These are phyloP conservation scores for Drosophila birchii DNA, from an alignment of 2,888 invertebrate species.

Conservation along the genomic window DNA sequence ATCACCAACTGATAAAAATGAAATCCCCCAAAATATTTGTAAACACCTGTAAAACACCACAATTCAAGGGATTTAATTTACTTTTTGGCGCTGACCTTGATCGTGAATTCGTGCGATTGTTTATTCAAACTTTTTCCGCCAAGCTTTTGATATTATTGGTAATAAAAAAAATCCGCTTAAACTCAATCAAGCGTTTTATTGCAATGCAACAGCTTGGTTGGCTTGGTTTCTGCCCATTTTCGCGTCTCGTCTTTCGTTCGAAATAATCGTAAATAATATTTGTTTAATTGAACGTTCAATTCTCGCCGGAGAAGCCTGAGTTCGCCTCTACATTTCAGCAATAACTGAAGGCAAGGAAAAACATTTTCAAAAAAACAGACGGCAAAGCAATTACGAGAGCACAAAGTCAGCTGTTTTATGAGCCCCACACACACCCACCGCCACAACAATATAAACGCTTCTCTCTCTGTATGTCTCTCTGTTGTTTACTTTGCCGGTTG, in stretches of 20 bases:
- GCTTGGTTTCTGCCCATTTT: slow-evolving; percentile 33
- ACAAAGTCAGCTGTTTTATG: slow-evolving; percentile 61
- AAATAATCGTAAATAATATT: slow-evolving; percentile 21
- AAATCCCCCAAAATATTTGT: slow-evolving; percentile 8
- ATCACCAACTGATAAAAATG: slow-evolving; percentile 49
- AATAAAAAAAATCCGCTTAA: slow-evolving; percentile 46
- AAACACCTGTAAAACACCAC: slow-evolving; percentile 21
- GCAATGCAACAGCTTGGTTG: slow-evolving; percentile 17
- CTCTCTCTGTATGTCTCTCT: slow-evolving; percentile 15
- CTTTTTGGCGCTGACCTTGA: slow-evolving; percentile 61
- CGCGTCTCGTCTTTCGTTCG: slow-evolving; percentile 40
- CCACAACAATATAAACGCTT: neutral
- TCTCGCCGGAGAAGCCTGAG: slow-evolving; percentile 18
- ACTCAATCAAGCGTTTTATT: slow-evolving; percentile 62
- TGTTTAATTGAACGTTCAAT: neutral
- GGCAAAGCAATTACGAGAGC: slow-evolving; percentile 14
- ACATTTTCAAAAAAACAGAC: slow-evolving; percentile 20
- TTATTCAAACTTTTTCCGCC: slow-evolving; percentile 12
- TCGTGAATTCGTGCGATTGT: slow-evolving; percentile 36
- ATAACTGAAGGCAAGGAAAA: slow-evolving; percentile 29
- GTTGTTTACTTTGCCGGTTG: slow-evolving; percentile 65
- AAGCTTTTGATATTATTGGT: slow-evolving; percentile 1
- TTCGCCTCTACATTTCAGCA: slow-evolving; percentile 42
- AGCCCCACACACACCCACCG: neutral
- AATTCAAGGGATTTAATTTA: slow-evolving; percentile 3